Conservation (phyloP, 2,888 invertebrate genomes). For the Alsophila aescularia region DNA sequence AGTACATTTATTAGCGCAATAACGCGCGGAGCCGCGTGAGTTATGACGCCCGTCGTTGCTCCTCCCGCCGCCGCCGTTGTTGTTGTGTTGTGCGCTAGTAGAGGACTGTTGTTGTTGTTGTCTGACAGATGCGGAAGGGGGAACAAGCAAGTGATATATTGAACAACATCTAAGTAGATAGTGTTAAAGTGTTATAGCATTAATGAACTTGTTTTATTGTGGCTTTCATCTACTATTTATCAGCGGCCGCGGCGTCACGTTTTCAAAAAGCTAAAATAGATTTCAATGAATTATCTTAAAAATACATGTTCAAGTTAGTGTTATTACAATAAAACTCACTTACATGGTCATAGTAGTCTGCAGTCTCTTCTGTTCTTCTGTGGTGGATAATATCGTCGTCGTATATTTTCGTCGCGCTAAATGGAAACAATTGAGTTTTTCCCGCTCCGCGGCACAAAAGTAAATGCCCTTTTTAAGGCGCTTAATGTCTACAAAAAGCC, state of each 20-base stretch:
- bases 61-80: not conserved
- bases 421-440: conserved; percentile 40
- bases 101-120: not conserved
- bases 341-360: too few relatives aligned
- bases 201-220: conserved; percentile 6
- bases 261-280: too few relatives aligned
- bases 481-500: conserved; percentile 70
- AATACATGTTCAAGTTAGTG: too few relatives aligned
- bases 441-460: conserved; percentile 31
- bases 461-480: conserved; percentile 67
- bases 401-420: conserved; percentile 26
- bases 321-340: too few relatives aligned
- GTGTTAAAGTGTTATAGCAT: conserved; percentile 8
- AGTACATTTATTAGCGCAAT: conserved; percentile 29
- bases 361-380: not conserved
- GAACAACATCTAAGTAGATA: not conserved
- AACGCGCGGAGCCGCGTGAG: conserved; percentile 24
- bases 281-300: too few relatives aligned
- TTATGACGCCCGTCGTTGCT: conserved; percentile 1
- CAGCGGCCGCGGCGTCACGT: not conserved
- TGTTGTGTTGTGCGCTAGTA: not conserved
- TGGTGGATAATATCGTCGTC: conserved; percentile 1
- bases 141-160: not conserved
- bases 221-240: not conserved
- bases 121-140: not conserved